A percentile compares a stretch with the other conserved stretches of the same genome.
Conservation (phyloP, 2,888 invertebrate species). For the Thymelicus acteon region DNA sequence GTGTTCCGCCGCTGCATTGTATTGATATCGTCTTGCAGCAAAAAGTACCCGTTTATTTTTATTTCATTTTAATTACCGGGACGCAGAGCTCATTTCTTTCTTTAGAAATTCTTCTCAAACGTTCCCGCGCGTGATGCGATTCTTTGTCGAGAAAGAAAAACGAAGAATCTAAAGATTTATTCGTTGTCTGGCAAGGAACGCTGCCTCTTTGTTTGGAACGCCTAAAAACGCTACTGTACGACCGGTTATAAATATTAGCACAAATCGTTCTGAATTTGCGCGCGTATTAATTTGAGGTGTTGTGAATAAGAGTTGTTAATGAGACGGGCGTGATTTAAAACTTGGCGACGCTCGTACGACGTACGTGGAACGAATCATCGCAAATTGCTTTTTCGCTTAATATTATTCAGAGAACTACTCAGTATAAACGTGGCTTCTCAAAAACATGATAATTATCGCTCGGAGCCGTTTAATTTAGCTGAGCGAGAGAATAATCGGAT, state of each 20-base stretch:
- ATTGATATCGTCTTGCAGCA: constrained; percentile 24
- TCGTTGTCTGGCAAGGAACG: constrained; percentile 32
- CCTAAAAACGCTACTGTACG: constrained; percentile 20
- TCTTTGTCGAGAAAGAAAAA: constrained; percentile 36
- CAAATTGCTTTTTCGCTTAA: constrained; percentile 3
- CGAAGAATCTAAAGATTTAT: constrained; percentile 35
- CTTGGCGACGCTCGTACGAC: background rate
- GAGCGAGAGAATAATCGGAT: constrained; percentile 65
- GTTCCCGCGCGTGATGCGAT: constrained; percentile 38
- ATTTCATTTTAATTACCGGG: constrained; percentile 37
- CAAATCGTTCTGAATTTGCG: constrained; percentile 6
- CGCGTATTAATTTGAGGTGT: constrained; percentile 21
- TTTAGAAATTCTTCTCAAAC: constrained; percentile 35
- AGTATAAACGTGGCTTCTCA: constrained; percentile 39
- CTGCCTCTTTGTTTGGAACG: constrained; percentile 30
- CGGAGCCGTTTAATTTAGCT: constrained; percentile 68
- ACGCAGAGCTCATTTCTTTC: constrained; percentile 35
- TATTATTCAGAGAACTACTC: constrained; percentile 25
- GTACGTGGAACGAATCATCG: constrained; percentile 4
- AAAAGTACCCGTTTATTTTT: constrained; percentile 30
- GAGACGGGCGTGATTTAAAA: constrained; percentile 21
- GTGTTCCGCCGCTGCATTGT: constrained; percentile 7
- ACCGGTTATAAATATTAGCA: constrained; percentile 28
- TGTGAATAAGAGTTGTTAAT: constrained; percentile 18
- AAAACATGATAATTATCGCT: constrained; percentile 70